Conservation (phyloP, 2,888 invertebrate species). For the Leptopterna dolabrata region DNA sequence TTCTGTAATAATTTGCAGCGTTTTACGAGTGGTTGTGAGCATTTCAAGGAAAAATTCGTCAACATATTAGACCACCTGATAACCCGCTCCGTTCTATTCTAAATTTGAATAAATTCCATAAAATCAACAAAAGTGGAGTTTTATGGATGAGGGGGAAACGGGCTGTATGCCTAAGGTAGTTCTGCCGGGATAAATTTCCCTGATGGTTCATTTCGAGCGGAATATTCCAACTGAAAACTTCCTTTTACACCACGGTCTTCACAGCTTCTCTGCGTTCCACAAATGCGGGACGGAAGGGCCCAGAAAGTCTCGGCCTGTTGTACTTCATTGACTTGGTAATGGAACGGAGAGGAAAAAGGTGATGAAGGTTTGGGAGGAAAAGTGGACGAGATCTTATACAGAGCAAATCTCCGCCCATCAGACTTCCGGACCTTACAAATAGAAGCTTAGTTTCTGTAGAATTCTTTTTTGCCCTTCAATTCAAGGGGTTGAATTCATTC, state of each 20-base stretch:
- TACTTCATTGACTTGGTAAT: slow-evolving; percentile 7
- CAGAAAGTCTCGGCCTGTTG: neutral
- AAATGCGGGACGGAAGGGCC: neutral
- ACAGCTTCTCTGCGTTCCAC: neutral
- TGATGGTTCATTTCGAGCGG: neutral
- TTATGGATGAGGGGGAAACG: too few relatives aligned
- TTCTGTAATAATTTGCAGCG: too few relatives aligned
- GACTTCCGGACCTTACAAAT: slow-evolving; percentile 20
- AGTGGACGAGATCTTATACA: neutral
- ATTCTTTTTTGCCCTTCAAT: neutral
- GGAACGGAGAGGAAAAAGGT: neutral
- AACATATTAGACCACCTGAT: too few relatives aligned
- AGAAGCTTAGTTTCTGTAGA: neutral
- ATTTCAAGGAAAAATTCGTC: too few relatives aligned
- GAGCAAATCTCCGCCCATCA: slow-evolving; percentile 2
- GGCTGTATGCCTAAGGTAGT: too few relatives aligned
- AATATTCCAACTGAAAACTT: neutral
- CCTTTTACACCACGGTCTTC: neutral
- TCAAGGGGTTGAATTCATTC: too few relatives aligned
- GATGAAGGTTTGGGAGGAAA: neutral
- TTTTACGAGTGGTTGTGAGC: too few relatives aligned
- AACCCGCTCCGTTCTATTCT: too few relatives aligned
- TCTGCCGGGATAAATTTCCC: too few relatives aligned
- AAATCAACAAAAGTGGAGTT: too few relatives aligned
- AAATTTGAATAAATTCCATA: too few relatives aligned